A percentile compares a stretch with the other conserved stretches of the same genome.
Conservation (phyloP, 2,888 invertebrate species). For the Ellobium chinense region DNA sequence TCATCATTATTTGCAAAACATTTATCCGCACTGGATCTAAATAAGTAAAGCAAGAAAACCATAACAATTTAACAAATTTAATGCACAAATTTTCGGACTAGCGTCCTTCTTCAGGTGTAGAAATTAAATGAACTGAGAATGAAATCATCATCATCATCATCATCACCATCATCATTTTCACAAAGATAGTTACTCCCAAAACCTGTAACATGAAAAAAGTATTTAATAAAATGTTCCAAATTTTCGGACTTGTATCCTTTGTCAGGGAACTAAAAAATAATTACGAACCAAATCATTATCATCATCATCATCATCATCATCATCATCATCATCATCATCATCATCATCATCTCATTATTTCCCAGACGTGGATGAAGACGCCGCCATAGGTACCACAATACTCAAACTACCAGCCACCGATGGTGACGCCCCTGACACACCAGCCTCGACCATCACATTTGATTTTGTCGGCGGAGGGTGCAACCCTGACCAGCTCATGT, state of each 20-base stretch:
- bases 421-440: slow-evolving; percentile 52
- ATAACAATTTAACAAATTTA: too few species aligned
- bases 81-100: too few species aligned
- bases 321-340: neutral
- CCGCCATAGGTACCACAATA: slow-evolving; percentile 54
- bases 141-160: neutral
- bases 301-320: neutral
- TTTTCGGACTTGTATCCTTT: neutral
- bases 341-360: neutral
- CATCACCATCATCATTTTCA: neutral
- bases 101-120: neutral
- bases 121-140: neutral
- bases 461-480: neutral
- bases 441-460: slow-evolving; percentile 50
- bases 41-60: too few species aligned
- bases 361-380: slow-evolving; percentile 54
- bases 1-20: too few species aligned
- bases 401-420: slow-evolving; percentile 58
- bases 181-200: neutral
- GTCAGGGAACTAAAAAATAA: neutral
- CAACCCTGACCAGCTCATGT: neutral
- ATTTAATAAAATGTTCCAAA: neutral
- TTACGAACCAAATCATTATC: neutral
- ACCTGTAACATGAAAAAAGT: neutral
- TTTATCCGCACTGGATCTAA: too few species aligned